Percentiles rank a stretch among this genome's conserved stretches.
Conservation (phyloP, 2,797 vertebrate genomes). For the Thunnus albacares region DNA sequence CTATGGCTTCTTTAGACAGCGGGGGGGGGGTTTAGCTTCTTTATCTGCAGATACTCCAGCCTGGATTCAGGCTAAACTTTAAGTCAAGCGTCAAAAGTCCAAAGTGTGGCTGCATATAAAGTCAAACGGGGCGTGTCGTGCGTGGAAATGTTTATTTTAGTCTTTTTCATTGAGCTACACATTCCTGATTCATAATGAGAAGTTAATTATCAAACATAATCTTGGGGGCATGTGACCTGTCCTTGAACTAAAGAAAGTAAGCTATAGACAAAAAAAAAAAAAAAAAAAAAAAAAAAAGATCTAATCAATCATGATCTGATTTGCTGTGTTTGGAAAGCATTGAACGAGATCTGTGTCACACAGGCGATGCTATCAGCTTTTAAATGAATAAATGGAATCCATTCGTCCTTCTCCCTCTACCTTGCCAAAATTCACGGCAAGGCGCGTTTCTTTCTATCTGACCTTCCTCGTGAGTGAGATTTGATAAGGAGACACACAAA, state of each 20-base stretch:
- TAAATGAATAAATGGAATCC: conserved; percentile 61
- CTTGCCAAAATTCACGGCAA: conserved; percentile 30
- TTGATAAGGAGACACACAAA: conserved; percentile 67
- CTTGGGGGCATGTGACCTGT: background rate
- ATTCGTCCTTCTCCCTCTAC: conserved; percentile 64
- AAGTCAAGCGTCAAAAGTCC: conserved; percentile 25
- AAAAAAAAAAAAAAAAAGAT: background rate
- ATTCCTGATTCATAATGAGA: background rate
- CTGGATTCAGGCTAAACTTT: conserved; percentile 36
- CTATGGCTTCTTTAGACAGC: conserved; percentile 29
- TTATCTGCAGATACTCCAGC: conserved; percentile 21
- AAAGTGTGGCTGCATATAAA: conserved; percentile 15
- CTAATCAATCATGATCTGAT: conserved; percentile 52
- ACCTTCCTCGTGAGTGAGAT: conserved; percentile 68
- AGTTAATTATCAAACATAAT: background rate
- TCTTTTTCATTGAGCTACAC: background rate
- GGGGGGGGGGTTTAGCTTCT: conserved; percentile 30
- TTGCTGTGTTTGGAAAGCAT: conserved; percentile 47
- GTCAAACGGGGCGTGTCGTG: background rate
- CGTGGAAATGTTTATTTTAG: background rate
- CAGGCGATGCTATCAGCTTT: conserved; percentile 52
- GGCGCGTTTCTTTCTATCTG: conserved; percentile 58
- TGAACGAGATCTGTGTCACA: conserved; percentile 49
- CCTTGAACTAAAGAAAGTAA: conserved; percentile 19
- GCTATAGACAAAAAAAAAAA: background rate